Evolutionary conservation across 23 tunicate genomes (phyloP), one percentile per base, ranked within the genome.

Genomic region (Pegea sp.): DNA sequence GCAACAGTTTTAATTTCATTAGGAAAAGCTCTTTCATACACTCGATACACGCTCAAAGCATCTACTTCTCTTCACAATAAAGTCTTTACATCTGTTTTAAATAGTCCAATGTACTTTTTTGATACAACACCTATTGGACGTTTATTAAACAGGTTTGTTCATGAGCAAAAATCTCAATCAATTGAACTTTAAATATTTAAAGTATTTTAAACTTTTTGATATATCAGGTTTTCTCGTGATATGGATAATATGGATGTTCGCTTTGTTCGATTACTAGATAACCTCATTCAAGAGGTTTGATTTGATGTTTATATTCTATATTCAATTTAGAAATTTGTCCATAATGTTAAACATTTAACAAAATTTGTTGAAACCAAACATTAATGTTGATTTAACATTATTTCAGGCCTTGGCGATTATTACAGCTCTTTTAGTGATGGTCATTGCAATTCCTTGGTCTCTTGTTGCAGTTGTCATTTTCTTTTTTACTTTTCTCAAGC

Each of bases 91-190:
- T 54, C 54, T 23, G 74, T 80, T 24, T 66, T 78, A 49, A 64
- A 46, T 0, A 71, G 79, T 48, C 74, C 93, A 0, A 80, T 80
- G 93, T 44, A 53, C n/a, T 80, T 80, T 46, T 80, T 80, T 53
- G 93, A 80, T 54, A 69, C 64, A 0, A 80, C 93, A 22, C 93
- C 93, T 5, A 71, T 79, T 1, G 93, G 93, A 28, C 57, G 93
- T 3, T 66, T 80, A 23, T 30, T 80, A 1, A 80, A 80, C 66
- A 70, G 92, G 92, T 78, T 48, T 22, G 32, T 4, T 38, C 16
- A 38, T 38, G 16, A n/a, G n/a, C n/a, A n/a, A n/a, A 11, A 38
- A 38, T 38, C 16, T 38, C 16, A 11, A 38, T 16, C 16, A 38
- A 38, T 8, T 11, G 13, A 8, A 38, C 11, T 38, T 38, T 38